Base-by-base conservation (phyloP, 1,140 invertebrate species). In the honey bee (Apis mellifera) region DNA sequence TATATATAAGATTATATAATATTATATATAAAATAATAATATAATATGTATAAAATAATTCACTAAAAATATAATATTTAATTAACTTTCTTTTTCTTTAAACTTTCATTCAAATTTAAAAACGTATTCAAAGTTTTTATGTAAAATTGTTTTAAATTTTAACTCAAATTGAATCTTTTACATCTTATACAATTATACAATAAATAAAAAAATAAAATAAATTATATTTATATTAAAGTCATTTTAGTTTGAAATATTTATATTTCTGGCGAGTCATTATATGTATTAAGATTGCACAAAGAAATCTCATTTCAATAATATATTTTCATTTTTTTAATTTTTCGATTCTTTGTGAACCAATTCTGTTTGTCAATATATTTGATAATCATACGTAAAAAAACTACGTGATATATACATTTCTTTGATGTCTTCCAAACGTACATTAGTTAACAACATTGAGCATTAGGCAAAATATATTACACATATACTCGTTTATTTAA, bases 341-440 rank as follows among this genome's bases (percentile, higher is more conserved):
- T 19, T 17, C 48, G 48, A 52, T 26, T 70, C 50, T 71, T 1
- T 17, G n/a, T 15, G n/a, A 70, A 23, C 1, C 17, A 19, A 12
- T 48, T 23, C 9, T 26, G n/a, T 72, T 77, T 69, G 42, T 62
- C 21, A 85, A 75, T 79, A 42, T 42, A 42, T 42, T 42, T 42
- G 70, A 84, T 57, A 76, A 71, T 74, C 57, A 50, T 70, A 50
- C 32, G 70, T 80, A 80, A 54, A 69, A n/a, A 64, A 66, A 73
- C 21, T 77, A 71, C n/a, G 65, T 75, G 32, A 86, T 66, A 70
- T 68, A 42, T 78, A 84, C 59, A 78, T 73, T 62, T 68, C 66
- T 73, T 50, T 66, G 78, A 77, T 42, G 85, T 88, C 86, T 84
- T 88, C 86, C 86, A 87, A 88, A 88, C 55, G 76, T 26, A 66